Conservation (phyloP, 2,888 invertebrate genomes). For the Drosophila rellima region DNA sequence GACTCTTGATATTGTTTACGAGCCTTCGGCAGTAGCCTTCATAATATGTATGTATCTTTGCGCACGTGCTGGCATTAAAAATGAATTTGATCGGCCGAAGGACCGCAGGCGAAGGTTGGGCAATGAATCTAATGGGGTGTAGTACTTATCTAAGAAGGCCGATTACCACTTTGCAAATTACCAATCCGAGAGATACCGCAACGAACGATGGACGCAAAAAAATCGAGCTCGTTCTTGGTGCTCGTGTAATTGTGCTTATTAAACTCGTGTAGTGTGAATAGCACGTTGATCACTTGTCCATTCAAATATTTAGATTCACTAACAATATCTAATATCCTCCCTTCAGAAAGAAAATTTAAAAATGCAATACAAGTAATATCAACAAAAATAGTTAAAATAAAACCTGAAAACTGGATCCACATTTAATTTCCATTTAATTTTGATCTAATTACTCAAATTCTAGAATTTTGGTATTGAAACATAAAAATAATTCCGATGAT, state of each 20-base stretch:
- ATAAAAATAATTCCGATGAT: no score
- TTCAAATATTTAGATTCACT: neutral
- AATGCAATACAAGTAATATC: no score
- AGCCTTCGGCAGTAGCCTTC: slow-evolving; percentile 53
- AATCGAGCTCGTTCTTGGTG: neutral
- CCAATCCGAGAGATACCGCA: slow-evolving; percentile 12
- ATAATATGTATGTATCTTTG: slow-evolving; percentile 39
- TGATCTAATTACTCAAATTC: no score
- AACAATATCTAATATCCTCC: neutral
- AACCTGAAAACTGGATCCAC: no score
- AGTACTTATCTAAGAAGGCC: slow-evolving; percentile 34
- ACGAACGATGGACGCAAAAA: neutral
- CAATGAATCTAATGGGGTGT: slow-evolving; percentile 44
- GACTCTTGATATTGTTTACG: slow-evolving; percentile 67
- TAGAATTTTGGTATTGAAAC: no score
- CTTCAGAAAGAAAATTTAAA: no score
- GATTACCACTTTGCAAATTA: slow-evolving; percentile 59
- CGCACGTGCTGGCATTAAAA: slow-evolving; percentile 70
- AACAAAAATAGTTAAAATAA: neutral
- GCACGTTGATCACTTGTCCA: neutral
- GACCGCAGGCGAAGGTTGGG: slow-evolving; percentile 27
- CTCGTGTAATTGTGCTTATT: slow-evolving; percentile 1
- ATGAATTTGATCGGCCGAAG: slow-evolving; percentile 62
- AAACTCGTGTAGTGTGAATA: neutral
- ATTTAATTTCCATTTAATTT: no score